Conservation (phyloP, 2,113 vertebrate species). For the Illadopsis cleaveri region DNA sequence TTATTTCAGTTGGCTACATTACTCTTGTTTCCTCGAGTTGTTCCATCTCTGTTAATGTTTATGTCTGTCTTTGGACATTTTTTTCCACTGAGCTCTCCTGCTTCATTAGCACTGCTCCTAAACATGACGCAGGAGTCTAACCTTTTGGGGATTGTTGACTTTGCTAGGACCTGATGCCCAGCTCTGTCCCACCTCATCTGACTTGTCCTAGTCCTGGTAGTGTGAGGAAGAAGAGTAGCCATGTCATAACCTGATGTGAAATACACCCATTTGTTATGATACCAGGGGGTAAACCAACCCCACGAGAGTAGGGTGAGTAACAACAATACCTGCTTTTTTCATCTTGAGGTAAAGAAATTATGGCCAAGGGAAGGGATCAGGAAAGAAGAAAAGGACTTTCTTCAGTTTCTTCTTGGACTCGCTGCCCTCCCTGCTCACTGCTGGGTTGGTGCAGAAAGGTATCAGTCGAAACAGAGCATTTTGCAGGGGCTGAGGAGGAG, state of each 20-base stretch:
- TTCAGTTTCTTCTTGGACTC: not conserved
- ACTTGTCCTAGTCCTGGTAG: not conserved
- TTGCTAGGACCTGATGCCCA: not conserved
- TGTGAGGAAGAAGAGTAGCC: not conserved
- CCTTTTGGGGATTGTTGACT: not conserved
- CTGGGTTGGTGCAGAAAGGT: not conserved
- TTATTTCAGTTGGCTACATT: conserved; percentile 32
- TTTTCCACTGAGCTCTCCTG: conserved; percentile 18
- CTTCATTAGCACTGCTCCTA: not conserved
- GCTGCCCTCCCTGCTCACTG: not conserved
- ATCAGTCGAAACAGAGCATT: not conserved
- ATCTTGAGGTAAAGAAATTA: not conserved
- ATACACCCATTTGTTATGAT: not conserved
- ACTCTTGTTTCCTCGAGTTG: conserved; percentile 11
- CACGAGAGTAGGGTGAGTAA: not conserved
- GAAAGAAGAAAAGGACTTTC: too few relatives aligned
- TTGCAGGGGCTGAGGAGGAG: not conserved
- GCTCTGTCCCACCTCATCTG: not conserved
- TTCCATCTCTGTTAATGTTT: conserved; percentile 15
- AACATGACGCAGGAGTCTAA: not conserved
- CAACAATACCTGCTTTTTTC: not conserved
- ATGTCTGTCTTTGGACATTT: not conserved
- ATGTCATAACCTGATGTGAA: not conserved
- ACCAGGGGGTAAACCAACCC: not conserved
- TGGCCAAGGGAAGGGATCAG: not conserved